These are phyloP conservation scores for Hippocampus comes DNA, from an alignment of 2,113 vertebrate genomes.

Conservation along the genomic window DNA sequence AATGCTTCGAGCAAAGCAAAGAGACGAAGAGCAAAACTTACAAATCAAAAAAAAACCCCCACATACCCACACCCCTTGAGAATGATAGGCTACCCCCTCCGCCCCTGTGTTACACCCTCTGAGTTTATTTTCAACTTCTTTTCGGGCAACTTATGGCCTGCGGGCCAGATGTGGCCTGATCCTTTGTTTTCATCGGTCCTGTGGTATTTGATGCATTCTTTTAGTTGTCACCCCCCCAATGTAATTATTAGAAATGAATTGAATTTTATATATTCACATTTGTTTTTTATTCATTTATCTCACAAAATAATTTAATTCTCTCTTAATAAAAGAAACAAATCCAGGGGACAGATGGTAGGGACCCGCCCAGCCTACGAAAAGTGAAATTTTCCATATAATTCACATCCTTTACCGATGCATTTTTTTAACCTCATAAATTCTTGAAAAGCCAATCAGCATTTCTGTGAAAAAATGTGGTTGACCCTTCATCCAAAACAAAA, in stretches of 20 bases:
- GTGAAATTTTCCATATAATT: no score
- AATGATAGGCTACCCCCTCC: neutral
- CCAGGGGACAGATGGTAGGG: no score
- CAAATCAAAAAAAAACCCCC: no score
- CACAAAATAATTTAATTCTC: neutral
- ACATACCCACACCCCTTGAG: neutral
- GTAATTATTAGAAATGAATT: neutral
- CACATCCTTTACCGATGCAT: no score
- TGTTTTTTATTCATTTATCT: neutral
- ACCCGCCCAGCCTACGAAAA: no score
- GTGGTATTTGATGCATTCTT: neutral
- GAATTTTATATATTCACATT: neutral
- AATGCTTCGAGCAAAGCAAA: no score
- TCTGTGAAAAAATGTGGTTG: no score
- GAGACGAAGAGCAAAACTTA: no score
- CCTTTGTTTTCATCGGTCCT: neutral
- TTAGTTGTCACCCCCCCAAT: neutral
- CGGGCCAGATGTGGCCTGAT: neutral
- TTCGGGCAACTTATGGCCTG: neutral
- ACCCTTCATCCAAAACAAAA: no score
- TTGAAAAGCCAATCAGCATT: no score
- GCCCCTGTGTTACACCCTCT: neutral
- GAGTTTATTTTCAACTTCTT: neutral
- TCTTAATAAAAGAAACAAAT: neutral
- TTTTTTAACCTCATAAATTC: no score